Conservation (phyloP, 2,888 invertebrate species). For the Agrochola circellaris region DNA sequence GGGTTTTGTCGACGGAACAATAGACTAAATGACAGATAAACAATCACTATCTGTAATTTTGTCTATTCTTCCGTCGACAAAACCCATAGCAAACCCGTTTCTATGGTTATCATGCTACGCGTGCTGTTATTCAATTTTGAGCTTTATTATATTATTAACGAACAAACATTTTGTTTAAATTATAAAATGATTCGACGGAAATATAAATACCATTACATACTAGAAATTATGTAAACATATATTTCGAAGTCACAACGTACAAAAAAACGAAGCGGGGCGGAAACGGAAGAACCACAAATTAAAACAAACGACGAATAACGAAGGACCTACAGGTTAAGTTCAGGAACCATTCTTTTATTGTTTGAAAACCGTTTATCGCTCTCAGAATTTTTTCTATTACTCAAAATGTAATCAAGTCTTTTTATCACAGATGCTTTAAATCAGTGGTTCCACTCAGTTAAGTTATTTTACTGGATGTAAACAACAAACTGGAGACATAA, state of each 20-base stretch:
- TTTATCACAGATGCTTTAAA: not conserved
- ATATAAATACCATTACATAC: constrained; percentile 23
- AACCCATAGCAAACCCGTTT: too few species aligned
- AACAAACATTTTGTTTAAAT: not conserved
- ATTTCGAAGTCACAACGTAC: not conserved
- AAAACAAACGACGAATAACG: not conserved
- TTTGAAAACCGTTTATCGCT: not conserved
- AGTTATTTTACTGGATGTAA: not conserved
- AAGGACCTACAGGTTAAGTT: not conserved
- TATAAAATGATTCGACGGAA: constrained; percentile 20
- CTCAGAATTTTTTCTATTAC: not conserved
- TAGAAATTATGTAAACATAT: constrained; percentile 9
- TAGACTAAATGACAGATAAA: too few species aligned
- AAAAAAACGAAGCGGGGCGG: constrained; percentile 35
- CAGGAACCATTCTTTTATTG: too few species aligned
- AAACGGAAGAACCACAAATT: not conserved
- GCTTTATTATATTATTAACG: not conserved
- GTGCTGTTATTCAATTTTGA: not conserved
- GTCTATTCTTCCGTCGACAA: too few species aligned
- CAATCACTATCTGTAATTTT: too few species aligned
- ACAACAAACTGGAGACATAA: not conserved
- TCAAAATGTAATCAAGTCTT: not conserved
- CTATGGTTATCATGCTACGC: too few species aligned
- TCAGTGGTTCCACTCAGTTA: not conserved
- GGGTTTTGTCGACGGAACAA: too few species aligned